Conservation (phyloP, 1,140 invertebrate genomes). For the Epicauta chinensis region DNA sequence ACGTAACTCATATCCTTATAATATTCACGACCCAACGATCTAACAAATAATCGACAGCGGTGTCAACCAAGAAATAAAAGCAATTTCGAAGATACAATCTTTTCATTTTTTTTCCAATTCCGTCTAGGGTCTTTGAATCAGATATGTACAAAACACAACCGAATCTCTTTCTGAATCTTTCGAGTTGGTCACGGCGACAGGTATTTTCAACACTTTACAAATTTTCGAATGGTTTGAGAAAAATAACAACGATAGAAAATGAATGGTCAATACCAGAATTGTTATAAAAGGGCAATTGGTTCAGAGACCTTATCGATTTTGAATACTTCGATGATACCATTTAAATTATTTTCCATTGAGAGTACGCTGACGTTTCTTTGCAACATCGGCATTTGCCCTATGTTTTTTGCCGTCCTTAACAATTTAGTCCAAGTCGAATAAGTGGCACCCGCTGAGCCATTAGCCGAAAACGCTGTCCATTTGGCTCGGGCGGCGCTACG, state of each 20-base stretch:
- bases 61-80: constrained; percentile 48
- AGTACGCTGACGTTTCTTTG: constrained; percentile 40
- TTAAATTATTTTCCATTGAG: constrained; percentile 43
- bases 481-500: constrained; percentile 42
- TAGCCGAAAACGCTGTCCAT: constrained; percentile 44
- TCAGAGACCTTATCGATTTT: constrained; percentile 27
- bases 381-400: constrained; percentile 32
- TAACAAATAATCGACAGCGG: constrained; percentile 47
- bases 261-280: background rate
- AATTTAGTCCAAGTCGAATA: constrained; percentile 42
- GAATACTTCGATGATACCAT: constrained; percentile 34
- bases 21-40: constrained; percentile 40
- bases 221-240: background rate
- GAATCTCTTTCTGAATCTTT: constrained; percentile 6
- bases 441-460: constrained; percentile 43
- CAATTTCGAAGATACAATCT: constrained; percentile 49
- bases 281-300: background rate
- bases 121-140: background rate
- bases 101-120: constrained; percentile 43
- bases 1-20: constrained; percentile 32
- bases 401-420: constrained; percentile 45
- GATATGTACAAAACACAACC: background rate
- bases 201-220: constrained; percentile 1
- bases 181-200: background rate
- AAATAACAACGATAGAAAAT: background rate